Conservation (phyloP, 2,797 vertebrate species). For the Peromyscus eremicus region DNA sequence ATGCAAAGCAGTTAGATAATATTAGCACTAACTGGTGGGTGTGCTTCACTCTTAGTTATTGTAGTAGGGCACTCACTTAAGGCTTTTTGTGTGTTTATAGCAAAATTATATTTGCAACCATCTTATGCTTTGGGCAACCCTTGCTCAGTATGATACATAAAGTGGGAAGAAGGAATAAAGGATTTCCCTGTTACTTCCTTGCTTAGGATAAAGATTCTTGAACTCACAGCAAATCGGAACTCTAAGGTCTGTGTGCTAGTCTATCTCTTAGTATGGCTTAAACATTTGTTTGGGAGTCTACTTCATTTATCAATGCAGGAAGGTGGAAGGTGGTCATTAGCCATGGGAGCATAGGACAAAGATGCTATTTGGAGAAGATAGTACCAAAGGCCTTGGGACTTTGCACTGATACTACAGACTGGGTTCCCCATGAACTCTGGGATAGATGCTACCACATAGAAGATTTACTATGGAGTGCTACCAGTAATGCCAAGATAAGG, state of each 20-base stretch:
- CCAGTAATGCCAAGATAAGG: no score
- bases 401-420: neutral
- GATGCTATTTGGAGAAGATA: neutral
- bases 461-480: neutral
- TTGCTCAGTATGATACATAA: neutral
- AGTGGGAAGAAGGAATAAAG: neutral
- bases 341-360: neutral
- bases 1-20: constrained; percentile 58
- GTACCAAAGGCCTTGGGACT: neutral
- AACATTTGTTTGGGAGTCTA: neutral
- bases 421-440: neutral
- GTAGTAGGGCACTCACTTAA: neutral
- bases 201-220: neutral
- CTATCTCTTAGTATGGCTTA: neutral
- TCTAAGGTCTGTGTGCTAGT: neutral
- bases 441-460: neutral
- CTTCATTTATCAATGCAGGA: neutral
- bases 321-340: neutral
- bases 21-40: neutral
- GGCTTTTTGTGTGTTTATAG: neutral
- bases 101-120: neutral
- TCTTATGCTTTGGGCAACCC: neutral
- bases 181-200: neutral
- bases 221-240: neutral
- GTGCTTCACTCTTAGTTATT: constrained; percentile 38